Base-by-base conservation (phyloP, 2,888 invertebrate genomes). In the Drosophila seclusa region DNA sequence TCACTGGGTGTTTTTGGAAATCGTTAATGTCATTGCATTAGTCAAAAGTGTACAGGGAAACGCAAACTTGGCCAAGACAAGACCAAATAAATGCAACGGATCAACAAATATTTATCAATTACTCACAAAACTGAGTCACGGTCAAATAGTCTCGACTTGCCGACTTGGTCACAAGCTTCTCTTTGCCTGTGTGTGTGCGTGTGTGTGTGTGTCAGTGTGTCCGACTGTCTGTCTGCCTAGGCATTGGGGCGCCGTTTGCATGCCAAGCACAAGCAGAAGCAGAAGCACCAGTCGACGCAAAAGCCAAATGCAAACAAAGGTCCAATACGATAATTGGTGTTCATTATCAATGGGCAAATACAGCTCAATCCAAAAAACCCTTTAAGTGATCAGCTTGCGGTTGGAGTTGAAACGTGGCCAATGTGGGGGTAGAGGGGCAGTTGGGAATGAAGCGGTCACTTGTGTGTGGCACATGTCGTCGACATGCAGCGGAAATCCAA, bases 271-370 rank as follows among this genome's bases (percentile, higher is more conserved):
- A 71, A 63, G 65, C 75, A 34, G 49, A 18, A 61, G 38, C 36
- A 42, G 4, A 7, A 38, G 8, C 38, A n/a, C 10, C 10, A 72
- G 40, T 32, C 32, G 32, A 32, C 34, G 66, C 66, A 32, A 69
- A 36, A 60, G 64, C 53, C 52, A 62, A 80, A 65, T 72, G 64
- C 78, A 80, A 80, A 78, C 78, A 77, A 52, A 72, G 57, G 50
- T 45, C 62, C 58, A 62, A 72, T 62, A 66, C 67, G 83, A 61
- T 86, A 86, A 86, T 89, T 86, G 89, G 60, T 73, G 76, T 76
- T 88, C 88, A 89, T 89, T 89, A 86, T 86, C 90, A 88, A 76
- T 88, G 78, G 85, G 78, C 81, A 85, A 89, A 85, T 85, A 85
- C 68, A 77, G 74, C 82, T 84, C 86, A 88, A 85, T 89, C 49